Base-by-base conservation (phyloP, 2,113 vertebrate genomes). In the Phrynosoma blainvillii region DNA sequence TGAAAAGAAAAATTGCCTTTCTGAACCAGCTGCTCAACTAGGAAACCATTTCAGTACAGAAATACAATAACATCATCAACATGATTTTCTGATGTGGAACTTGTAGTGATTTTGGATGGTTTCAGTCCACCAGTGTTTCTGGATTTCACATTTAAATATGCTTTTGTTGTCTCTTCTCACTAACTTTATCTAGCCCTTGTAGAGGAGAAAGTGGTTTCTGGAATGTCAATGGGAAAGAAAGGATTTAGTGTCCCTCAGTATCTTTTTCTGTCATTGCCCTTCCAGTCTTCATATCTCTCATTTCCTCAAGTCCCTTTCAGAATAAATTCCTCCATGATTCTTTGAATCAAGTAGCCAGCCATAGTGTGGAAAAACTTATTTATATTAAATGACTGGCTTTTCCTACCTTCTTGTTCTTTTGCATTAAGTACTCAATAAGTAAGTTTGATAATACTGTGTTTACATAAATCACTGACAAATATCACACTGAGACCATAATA, bases 401-500 rank as follows among this genome's bases (percentile, higher is more conserved):
- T 56, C 77, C 52, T 79, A 56, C 27, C 16, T 32, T 59, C n/a
- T 56, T 56, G 52, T 79, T 68, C 21, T 25, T 2, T 68, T 21
- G 14, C 11, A 66, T 66, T 68, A 68, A 6, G 8, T 68, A 65
- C n/a, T 80, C 52, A 21, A 11, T 8, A 12, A n/a, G 12, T 3
- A 21, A 36, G 54, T 62, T 65, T 27, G 6, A 16, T 66, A 82
- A 13, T 66, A 27, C 11, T 21, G 12, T 82, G 40, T 82, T 82
- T 10, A 11, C 32, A 32, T n/a, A n/a, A 4, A n/a, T 2, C n/a
- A 79, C 78, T 80, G 52, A 32, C 20, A 66, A 40, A 23, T 25
- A 20, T 93, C 42, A n/a, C 1, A 0, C 3, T 32, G 4, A 8
- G 0, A 18, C 75, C 47, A 16, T 20, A 18, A 0, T 75, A 47